A percentile compares a stretch with the other conserved stretches of the same genome.
phyloP scores from a whole-genome alignment of 2,888 invertebrate species.

The Disparrhopalites patrizii region DNA sequence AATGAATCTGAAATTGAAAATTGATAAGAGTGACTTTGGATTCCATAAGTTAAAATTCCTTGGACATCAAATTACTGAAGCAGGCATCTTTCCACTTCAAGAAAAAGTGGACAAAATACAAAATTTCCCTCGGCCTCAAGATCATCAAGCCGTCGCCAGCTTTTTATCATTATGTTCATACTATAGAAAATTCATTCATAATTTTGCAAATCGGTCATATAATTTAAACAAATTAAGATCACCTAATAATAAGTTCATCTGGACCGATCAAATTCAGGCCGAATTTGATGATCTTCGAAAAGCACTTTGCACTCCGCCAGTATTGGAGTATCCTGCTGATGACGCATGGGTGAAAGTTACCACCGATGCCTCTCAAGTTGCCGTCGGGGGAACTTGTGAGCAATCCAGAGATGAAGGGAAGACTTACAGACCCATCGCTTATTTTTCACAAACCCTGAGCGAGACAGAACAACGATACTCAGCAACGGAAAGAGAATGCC shows the following conservation, averaged over 20 bases:
- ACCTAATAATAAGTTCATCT: not conserved
- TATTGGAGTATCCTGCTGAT: not conserved
- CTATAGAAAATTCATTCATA: slow-evolving; percentile 38
- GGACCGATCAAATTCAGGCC: not conserved
- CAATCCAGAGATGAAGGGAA: not conserved
- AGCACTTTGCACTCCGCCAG: not conserved
- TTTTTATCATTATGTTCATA: slow-evolving; percentile 37
- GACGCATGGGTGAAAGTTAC: not conserved
- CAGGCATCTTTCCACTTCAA: not conserved
- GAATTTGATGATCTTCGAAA: slow-evolving; percentile 20
- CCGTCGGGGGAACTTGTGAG: slow-evolving; percentile 5
- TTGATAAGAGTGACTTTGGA: not conserved
- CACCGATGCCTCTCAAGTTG: slow-evolving; percentile 7
- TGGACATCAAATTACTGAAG: not conserved
- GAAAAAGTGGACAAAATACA: slow-evolving; percentile 25
- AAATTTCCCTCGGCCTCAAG: slow-evolving; percentile 28
- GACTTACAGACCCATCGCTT: slow-evolving; percentile 2
- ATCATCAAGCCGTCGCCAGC: slow-evolving; percentile 22
- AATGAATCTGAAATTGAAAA: not conserved
- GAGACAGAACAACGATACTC: slow-evolving; percentile 18
- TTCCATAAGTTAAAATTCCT: not conserved
- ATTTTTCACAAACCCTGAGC: not conserved
- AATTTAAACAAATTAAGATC: not conserved
- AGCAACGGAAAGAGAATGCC: slow-evolving; percentile 40
- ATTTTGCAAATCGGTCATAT: slow-evolving; percentile 16